Conservation (phyloP, 92 coral and sea anemone genomes). For the Blastomussa wellsi region DNA sequence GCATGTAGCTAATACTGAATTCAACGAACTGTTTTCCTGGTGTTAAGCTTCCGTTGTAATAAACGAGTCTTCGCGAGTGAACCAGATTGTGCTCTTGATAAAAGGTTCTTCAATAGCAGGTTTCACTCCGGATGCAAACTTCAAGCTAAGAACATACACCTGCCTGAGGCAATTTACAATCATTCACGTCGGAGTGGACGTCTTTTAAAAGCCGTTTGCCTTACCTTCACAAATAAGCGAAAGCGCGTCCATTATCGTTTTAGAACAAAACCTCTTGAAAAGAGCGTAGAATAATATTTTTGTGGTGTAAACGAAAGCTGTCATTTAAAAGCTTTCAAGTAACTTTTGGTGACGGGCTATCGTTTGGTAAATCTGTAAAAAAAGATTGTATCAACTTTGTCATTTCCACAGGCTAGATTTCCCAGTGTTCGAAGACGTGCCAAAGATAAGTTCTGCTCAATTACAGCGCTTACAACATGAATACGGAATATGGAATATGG, state of each 20-base stretch:
- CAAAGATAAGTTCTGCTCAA: background rate
- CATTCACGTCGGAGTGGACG: background rate
- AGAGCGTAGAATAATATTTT: background rate
- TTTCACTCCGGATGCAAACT: conserved; percentile 25
- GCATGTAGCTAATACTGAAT: background rate
- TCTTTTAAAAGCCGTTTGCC: background rate
- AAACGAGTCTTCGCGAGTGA: conserved; percentile 9
- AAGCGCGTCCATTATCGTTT: background rate
- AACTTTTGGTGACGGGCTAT: background rate
- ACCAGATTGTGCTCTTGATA: background rate
- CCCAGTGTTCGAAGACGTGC: background rate
- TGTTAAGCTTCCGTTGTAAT: conserved; percentile 5
- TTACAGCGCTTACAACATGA: background rate
- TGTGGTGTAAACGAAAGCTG: background rate
- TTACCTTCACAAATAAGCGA: background rate
- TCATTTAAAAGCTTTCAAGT: background rate
- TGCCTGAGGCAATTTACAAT: background rate
- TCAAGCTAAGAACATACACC: background rate
- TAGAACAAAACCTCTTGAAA: background rate
- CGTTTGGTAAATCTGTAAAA: conserved; percentile 3
- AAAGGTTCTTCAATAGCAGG: background rate
- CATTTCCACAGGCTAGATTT: background rate
- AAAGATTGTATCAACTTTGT: background rate
- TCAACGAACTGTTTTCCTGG: background rate
- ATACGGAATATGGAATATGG: background rate